These are phyloP conservation scores for Sinocyclocheilus anshuiensis DNA, from an alignment of 2,113 vertebrate species.

Conservation along the genomic window DNA sequence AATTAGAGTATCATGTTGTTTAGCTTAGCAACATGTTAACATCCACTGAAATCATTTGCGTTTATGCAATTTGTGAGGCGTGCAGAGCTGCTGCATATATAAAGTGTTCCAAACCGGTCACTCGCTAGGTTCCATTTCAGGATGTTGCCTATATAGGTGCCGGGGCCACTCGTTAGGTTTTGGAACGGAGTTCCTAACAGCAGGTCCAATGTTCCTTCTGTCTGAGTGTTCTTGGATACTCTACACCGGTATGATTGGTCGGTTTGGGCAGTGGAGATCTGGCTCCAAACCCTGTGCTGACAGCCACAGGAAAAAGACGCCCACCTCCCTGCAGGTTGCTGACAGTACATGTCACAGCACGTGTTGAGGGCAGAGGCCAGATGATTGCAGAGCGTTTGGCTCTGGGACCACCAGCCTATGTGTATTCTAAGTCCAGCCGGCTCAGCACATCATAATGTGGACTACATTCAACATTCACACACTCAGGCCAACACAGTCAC, in stretches of 20 bases:
- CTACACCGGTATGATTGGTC: not conserved
- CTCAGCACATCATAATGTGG: constrained; percentile 13
- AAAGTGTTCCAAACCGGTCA: not conserved
- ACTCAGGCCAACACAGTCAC: constrained; percentile 2
- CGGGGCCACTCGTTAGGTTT: not conserved
- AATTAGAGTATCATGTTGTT: not conserved
- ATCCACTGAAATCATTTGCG: not conserved
- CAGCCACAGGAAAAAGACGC: constrained; percentile 60
- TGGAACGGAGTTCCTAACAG: not conserved
- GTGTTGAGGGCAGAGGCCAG: constrained; percentile 60
- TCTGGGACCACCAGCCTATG: not conserved
- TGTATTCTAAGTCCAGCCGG: constrained; percentile 23
- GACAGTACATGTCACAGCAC: constrained; percentile 63
- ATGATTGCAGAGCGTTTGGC: constrained; percentile 40
- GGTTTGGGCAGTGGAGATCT: constrained; percentile 39
- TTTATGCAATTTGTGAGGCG: not conserved
- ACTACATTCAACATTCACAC: constrained; percentile 14
- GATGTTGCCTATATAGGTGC: not conserved
- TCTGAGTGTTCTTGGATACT: constrained; percentile 27
- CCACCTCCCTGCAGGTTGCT: constrained; percentile 63
- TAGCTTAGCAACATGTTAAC: not conserved
- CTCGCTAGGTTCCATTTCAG: not conserved
- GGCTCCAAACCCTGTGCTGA: constrained; percentile 59
- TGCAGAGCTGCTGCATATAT: not conserved
- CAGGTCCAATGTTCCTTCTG: not conserved